Evolutionary conservation across 64 coral and sea anemone species (phyloP).

Genomic region (Dendrophyllia cribrosa): DNA sequence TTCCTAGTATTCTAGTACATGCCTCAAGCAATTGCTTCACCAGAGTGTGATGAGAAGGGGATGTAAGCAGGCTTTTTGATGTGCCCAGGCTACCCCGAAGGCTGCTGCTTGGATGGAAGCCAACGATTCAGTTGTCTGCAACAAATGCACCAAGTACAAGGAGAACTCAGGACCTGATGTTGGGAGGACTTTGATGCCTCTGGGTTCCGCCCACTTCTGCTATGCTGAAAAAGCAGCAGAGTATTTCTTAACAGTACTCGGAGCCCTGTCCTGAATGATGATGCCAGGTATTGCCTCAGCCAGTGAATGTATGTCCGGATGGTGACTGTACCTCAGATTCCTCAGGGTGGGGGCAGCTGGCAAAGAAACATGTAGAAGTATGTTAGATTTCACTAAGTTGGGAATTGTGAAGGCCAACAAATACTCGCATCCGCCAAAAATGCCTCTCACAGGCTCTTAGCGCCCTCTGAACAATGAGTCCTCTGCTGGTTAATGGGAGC

Average conservation of each 20-base stretch:
- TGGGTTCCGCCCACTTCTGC: slow-evolving; percentile 30
- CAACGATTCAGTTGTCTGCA: background rate
- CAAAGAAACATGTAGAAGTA: slow-evolving; percentile 1
- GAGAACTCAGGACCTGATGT: background rate
- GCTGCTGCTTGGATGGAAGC: slow-evolving; percentile 3
- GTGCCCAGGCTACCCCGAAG: background rate
- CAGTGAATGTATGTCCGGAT: background rate
- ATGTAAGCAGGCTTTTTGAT: background rate
- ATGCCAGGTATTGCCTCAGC: slow-evolving; percentile 1
- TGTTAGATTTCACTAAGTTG: background rate
- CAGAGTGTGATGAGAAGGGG: background rate
- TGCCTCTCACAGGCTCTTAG: background rate
- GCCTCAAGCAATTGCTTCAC: slow-evolving; percentile 32
- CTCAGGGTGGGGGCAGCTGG: background rate
- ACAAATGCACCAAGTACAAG: slow-evolving; percentile 4
- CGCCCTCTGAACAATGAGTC: background rate
- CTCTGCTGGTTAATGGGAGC: background rate
- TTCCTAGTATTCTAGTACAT: slow-evolving; percentile 4
- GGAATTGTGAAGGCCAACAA: background rate
- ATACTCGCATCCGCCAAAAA: background rate
- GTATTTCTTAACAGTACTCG: slow-evolving; percentile 45
- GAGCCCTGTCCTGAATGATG: slow-evolving; percentile 41
- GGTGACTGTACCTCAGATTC: background rate
- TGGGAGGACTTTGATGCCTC: background rate
- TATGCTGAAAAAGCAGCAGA: background rate